Evolutionary conservation across 2,888 invertebrate genomes (phyloP).

Genomic region (Cheilosia vernalis): DNA sequence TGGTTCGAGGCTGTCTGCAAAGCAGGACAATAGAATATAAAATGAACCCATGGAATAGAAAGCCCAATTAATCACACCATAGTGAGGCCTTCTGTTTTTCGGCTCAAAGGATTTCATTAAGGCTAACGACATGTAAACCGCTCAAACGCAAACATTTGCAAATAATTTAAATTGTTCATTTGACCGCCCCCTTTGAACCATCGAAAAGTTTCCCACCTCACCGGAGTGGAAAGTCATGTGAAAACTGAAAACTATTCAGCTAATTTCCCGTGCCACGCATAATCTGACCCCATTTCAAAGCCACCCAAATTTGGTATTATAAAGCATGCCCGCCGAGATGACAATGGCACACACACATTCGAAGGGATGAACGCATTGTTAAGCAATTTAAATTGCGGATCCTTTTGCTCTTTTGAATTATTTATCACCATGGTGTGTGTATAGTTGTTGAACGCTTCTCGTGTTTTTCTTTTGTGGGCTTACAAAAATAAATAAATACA

Average conservation of each 20-base stretch:
- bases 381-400: constrained; percentile 51
- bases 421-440: constrained; percentile 39
- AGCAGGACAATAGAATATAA: constrained; percentile 7
- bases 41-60: constrained; percentile 2
- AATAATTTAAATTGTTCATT: constrained; percentile 69
- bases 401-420: constrained; percentile 64
- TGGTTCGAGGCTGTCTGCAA: constrained; percentile 7
- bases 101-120: constrained; percentile 38
- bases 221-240: constrained; percentile 15
- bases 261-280: constrained; percentile 24
- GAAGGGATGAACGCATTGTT: constrained; percentile 50
- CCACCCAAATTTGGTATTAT: constrained; percentile 13
- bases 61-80: constrained; percentile 60
- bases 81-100: constrained; percentile 11
- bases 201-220: constrained; percentile 31
- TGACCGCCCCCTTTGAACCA: neutral
- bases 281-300: constrained; percentile 37
- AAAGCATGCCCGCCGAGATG: neutral
- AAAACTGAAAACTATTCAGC: constrained; percentile 69
- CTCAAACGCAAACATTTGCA: constrained; percentile 41
- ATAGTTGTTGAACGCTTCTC: constrained; percentile 22
- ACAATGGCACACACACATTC: constrained; percentile 23
- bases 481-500: neutral
- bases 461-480: constrained; percentile 23
- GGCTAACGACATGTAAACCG: constrained; percentile 40